Evolutionary conservation across 2,888 invertebrate genomes (phyloP).

Genomic region (Apoderus coryli): DNA sequence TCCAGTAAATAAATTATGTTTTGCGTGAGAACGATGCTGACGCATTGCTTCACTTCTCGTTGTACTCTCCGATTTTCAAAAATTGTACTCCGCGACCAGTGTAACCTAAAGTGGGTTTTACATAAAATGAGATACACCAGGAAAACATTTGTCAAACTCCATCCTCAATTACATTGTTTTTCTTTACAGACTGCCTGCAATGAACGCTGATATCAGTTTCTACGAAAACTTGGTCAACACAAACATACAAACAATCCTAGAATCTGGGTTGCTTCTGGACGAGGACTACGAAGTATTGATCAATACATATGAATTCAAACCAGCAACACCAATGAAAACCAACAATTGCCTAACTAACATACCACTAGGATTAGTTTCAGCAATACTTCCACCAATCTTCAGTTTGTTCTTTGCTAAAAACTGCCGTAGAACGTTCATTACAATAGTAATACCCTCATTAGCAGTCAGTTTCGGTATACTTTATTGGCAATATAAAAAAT

Average conservation of each 20-base stretch:
- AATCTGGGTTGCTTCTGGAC: constrained; percentile 20
- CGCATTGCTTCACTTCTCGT: no score
- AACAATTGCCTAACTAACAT: no score
- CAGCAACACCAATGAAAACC: constrained; percentile 8
- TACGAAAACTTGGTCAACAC: constrained; percentile 14
- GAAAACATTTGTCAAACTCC: no score
- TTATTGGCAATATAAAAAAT: constrained; percentile 9
- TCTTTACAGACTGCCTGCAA: no score
- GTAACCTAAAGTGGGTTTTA: no score
- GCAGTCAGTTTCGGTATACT: constrained; percentile 7
- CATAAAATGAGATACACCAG: background rate
- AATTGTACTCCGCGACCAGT: no score
- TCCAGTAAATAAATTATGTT: no score
- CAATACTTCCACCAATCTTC: constrained; percentile 9
- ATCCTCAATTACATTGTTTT: no score
- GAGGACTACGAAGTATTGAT: constrained; percentile 21
- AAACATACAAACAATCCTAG: constrained; percentile 17
- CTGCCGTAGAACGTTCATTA: constrained; percentile 11
- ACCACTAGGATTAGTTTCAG: constrained; percentile 14
- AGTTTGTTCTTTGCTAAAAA: constrained; percentile 14
- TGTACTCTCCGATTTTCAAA: no score
- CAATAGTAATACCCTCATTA: constrained; percentile 14
- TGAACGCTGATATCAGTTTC: no score
- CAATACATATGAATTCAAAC: constrained; percentile 12
- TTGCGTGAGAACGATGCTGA: no score